A percentile compares a stretch with the other conserved stretches of the same genome.
Evolutionary conservation across 1,140 invertebrate genomes (phyloP).

Genomic region (Cydia pomonella): DNA sequence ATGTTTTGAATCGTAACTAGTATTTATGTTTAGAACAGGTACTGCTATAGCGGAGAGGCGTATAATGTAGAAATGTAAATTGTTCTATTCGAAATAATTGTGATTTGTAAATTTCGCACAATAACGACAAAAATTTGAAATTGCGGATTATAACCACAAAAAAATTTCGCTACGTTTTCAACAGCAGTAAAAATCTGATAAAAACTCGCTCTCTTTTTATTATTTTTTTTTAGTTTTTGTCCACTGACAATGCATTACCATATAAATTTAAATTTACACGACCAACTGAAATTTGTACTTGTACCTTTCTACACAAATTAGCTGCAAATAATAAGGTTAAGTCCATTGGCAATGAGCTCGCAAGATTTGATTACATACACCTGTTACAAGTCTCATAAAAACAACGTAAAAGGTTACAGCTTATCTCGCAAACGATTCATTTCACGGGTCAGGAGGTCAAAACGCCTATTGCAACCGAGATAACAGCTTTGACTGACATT

Average conservation of each 20-base stretch:
- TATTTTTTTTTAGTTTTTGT: no score
- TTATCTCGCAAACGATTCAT: not conserved
- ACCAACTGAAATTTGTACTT: no score
- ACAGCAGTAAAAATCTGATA: no score
- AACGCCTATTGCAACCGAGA: not conserved
- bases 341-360: not conserved
- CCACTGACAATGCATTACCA: no score
- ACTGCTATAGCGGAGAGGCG: not conserved
- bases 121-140: not conserved
- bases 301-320: no score
- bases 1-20: conserved; percentile 16
- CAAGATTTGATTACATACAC: not conserved
- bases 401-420: not conserved
- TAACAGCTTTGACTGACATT: not conserved
- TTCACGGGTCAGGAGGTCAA: not conserved
- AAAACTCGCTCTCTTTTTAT: no score
- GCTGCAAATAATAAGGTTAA: no score
- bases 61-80: not conserved
- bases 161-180: no score
- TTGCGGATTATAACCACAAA: no score
- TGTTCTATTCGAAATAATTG: not conserved
- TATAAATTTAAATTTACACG: no score
- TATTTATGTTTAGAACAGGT: conserved; percentile 9
- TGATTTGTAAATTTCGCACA: not conserved
- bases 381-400: not conserved